Conservation (phyloP, 2,888 invertebrate genomes). For the Polydesmus complanatus region DNA sequence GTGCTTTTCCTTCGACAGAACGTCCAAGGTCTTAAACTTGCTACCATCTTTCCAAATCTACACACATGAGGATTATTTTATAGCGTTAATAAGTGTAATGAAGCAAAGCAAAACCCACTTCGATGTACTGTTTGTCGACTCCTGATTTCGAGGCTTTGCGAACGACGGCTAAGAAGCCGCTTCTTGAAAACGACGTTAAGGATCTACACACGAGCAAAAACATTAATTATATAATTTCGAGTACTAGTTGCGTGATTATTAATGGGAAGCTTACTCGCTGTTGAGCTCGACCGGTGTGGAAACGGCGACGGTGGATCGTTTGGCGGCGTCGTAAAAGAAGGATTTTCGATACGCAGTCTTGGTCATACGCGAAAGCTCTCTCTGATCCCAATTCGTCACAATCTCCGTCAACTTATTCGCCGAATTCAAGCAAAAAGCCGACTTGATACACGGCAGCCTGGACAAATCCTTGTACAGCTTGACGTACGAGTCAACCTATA, state of each 20-base stretch:
- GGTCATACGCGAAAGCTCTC: not conserved
- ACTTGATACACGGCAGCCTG: not conserved
- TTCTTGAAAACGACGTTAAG: not conserved
- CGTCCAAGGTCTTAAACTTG: constrained; percentile 10
- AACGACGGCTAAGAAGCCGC: not conserved
- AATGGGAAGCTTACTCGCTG: not conserved
- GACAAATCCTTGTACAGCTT: not conserved
- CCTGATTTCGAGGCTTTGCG: not conserved
- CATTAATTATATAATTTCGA: not conserved
- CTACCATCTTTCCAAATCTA: constrained; percentile 12
- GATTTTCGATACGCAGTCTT: not conserved
- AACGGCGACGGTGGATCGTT: not conserved
- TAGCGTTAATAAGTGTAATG: not conserved
- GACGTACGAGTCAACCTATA: not conserved
- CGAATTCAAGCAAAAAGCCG: not conserved
- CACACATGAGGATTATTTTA: not conserved
- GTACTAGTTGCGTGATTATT: not conserved
- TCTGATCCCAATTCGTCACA: not conserved
- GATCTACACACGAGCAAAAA: not conserved
- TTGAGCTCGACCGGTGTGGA: not conserved
- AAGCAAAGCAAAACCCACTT: not conserved
- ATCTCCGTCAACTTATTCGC: not conserved
- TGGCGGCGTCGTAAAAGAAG: not conserved
- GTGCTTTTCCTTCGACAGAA: constrained; percentile 8
- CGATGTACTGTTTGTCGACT: not conserved